These are phyloP conservation scores for Echinarachnius parma DNA, from an alignment of 53 echinoderm and acorn worm genomes.

Conservation along the genomic window DNA sequence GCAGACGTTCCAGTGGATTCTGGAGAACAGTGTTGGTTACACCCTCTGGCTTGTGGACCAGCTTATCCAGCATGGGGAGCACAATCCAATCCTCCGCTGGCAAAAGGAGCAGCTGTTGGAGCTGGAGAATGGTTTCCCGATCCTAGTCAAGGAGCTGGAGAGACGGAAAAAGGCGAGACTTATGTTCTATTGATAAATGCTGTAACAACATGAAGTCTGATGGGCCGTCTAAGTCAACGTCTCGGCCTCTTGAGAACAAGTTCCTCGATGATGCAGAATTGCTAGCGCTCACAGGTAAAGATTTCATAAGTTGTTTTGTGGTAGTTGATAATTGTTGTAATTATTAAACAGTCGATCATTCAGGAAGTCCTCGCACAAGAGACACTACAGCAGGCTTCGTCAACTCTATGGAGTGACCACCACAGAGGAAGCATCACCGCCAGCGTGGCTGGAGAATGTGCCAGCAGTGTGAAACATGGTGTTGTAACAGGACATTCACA, in stretches of 20 bases:
- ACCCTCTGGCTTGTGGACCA: constrained; percentile 23
- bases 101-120: constrained; percentile 43
- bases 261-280: background rate
- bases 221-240: too few relatives aligned
- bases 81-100: background rate
- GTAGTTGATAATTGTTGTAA: too few relatives aligned
- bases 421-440: too few relatives aligned
- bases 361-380: too few relatives aligned
- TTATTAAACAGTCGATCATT: too few relatives aligned
- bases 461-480: too few relatives aligned
- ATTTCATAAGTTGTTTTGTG: too few relatives aligned
- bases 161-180: background rate
- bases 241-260: background rate
- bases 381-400: too few relatives aligned
- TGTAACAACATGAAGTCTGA: background rate
- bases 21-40: constrained; percentile 47
- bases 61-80: background rate
- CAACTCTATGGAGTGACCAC: too few relatives aligned
- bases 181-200: background rate
- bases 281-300: background rate
- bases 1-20: constrained; percentile 25
- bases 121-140: background rate
- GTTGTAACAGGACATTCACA: too few relatives aligned
- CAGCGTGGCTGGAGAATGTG: too few relatives aligned
- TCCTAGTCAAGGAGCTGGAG: constrained; percentile 27